These are phyloP conservation scores for Cremastinae sp. DNA, from an alignment of 2,888 invertebrate genomes.

Conservation along the genomic window DNA sequence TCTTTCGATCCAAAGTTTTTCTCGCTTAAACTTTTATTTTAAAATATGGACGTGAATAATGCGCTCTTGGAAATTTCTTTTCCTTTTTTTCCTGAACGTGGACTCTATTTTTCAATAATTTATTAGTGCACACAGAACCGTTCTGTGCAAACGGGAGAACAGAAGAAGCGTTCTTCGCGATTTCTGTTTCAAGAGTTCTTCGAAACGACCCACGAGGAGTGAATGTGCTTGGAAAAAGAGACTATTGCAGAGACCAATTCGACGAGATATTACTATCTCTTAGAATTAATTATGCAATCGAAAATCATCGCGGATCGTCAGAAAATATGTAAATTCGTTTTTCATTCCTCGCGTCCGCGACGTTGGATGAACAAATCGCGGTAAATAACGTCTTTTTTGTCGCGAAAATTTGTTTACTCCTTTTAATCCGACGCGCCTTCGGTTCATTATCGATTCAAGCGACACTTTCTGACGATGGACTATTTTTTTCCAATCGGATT, in stretches of 20 bases:
- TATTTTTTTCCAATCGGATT: too few relatives aligned
- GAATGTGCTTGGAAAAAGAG: background rate
- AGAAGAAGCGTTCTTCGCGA: slow-evolving; percentile 1
- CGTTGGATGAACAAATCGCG: slow-evolving; percentile 19
- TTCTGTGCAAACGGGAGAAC: slow-evolving; percentile 1
- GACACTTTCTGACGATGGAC: too few relatives aligned
- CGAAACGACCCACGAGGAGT: background rate
- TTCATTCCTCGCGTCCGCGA: slow-evolving; percentile 40
- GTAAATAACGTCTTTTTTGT: too few relatives aligned
- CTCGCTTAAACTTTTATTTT: too few relatives aligned
- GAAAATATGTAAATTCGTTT: slow-evolving; percentile 29
- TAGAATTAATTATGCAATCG: slow-evolving; percentile 53
- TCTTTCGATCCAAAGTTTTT: too few relatives aligned
- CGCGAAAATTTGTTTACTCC: too few relatives aligned
- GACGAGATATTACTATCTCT: too few relatives aligned
- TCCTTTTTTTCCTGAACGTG: background rate
- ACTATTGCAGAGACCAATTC: background rate
- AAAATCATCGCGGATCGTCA: slow-evolving; percentile 20
- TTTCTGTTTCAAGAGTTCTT: background rate
- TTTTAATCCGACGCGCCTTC: too few relatives aligned
- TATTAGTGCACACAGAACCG: background rate
- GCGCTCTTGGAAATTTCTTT: too few relatives aligned
- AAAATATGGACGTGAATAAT: too few relatives aligned
- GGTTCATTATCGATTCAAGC: too few relatives aligned
- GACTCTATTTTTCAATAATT: background rate